Conservation (phyloP, 1,140 invertebrate genomes). For the Apocrypta bakeri region DNA sequence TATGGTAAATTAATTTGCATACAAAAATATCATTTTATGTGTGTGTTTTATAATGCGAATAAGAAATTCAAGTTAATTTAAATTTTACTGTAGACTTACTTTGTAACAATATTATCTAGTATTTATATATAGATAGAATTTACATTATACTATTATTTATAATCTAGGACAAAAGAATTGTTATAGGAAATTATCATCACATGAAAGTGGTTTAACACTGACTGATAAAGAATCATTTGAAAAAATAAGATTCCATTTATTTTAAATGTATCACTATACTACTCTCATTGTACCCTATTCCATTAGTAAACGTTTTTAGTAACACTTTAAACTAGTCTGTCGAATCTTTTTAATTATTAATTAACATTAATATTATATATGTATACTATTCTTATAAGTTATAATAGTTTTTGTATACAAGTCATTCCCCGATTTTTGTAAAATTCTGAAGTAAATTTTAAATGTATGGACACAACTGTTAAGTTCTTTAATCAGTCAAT, state of each 20-base stretch:
- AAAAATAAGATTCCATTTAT: not conserved
- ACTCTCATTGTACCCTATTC: not conserved
- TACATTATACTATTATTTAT: not conserved
- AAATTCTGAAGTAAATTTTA: no score
- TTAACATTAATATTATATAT: no score
- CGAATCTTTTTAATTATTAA: no score
- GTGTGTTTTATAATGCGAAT: not conserved
- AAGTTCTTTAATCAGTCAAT: constrained; percentile 20
- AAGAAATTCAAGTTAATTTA: not conserved
- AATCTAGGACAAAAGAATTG: not conserved
- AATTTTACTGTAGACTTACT: not conserved
- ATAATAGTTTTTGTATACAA: not conserved
- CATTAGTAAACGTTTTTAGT: not conserved
- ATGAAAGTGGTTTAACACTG: constrained; percentile 22
- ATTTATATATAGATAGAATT: constrained; percentile 2
- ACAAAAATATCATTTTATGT: not conserved
- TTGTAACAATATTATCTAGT: constrained; percentile 10
- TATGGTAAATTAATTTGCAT: not conserved
- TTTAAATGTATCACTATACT: not conserved
- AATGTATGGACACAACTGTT: not conserved
- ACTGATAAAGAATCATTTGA: constrained; percentile 5
- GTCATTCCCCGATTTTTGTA: not conserved
- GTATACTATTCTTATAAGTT: no score
- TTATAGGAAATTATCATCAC: not conserved
- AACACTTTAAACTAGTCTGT: no score